Base-by-base conservation (phyloP, 2,888 invertebrate genomes). In the Cephalotes varians region DNA sequence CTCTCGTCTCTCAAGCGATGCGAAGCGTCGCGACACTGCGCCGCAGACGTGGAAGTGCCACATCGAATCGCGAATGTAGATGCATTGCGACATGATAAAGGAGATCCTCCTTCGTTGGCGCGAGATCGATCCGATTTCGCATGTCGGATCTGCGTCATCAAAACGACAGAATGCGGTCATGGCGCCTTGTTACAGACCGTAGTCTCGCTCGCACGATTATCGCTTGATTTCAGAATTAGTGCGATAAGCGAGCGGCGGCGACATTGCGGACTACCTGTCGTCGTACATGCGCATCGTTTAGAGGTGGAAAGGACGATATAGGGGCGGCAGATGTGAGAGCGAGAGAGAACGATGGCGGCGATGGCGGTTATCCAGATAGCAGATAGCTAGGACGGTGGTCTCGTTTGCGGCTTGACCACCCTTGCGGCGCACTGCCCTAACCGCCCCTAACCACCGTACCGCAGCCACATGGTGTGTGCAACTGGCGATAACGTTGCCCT, bases 381-480 rank as follows among this genome's bases (percentile, higher is more conserved):
- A 93, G 94, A 94, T 94, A 94, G 94, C 94, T 94, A 93, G 94
- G 93, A 93, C 93, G 93, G 94, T 91, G 94, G 94, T 94, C 94
- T 94, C 94, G 94, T 94, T 94, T 94, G 94, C 91, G 94, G 94
- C 94, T 93, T 93, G 93, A 94, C 94, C 94, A 93, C 94, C 94
- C 94, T 94, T 94, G 94, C 91, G 94, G 94, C 91, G 91, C 92
- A 90, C 91, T 92, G 91, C 92, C 92, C 93, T 93, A 92, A 92
- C 93, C 93, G 90, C 91, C 93, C 92, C 92, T 91, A 92, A 93
- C 94, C 94, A 87, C 93, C 87, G 91, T 90, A 93, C 94, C 94
- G 92, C 92, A 92, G 93, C 92, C 92, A 91, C 90, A 91, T 91
- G 89, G 92, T 92, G 91, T 92, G 92, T 92, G 92, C 93, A 91